Conservation (phyloP, 2,888 invertebrate genomes). For the Anthophora plumipes region DNA sequence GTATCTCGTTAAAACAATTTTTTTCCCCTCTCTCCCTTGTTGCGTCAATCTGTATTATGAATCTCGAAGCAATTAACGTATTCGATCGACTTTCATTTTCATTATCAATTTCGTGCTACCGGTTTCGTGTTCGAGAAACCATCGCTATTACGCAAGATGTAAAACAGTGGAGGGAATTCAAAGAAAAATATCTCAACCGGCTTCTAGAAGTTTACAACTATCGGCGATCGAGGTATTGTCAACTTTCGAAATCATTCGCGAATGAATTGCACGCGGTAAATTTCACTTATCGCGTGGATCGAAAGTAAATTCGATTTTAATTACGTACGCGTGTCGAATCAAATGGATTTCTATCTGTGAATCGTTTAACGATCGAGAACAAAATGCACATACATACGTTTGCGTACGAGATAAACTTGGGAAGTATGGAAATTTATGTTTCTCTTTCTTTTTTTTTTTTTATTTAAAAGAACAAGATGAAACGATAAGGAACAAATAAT, state of each 20-base stretch:
- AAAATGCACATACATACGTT: neutral
- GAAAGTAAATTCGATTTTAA: neutral
- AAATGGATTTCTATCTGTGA: neutral
- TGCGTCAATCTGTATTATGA: neutral
- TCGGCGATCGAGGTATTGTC: neutral
- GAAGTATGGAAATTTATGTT: neutral
- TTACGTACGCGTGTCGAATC: neutral
- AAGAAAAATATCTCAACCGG: neutral
- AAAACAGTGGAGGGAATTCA: neutral
- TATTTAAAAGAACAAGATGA: neutral
- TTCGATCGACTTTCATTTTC: constrained; percentile 28
- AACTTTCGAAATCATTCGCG: neutral
- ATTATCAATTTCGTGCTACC: constrained; percentile 4
- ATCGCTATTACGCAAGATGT: neutral
- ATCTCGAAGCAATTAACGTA: constrained; percentile 10
- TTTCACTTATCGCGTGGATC: neutral
- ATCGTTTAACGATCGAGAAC: neutral
- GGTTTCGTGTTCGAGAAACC: neutral
- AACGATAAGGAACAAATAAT: constrained; percentile 20
- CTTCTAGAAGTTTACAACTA: too few species aligned
- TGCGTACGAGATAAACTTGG: neutral
- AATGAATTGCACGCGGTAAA: neutral
- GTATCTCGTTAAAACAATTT: neutral
- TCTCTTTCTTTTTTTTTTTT: too few species aligned
- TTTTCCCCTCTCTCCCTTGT: too few species aligned